Conservation (phyloP, 2,888 invertebrate genomes). For the Sphecodes monilicornis region DNA sequence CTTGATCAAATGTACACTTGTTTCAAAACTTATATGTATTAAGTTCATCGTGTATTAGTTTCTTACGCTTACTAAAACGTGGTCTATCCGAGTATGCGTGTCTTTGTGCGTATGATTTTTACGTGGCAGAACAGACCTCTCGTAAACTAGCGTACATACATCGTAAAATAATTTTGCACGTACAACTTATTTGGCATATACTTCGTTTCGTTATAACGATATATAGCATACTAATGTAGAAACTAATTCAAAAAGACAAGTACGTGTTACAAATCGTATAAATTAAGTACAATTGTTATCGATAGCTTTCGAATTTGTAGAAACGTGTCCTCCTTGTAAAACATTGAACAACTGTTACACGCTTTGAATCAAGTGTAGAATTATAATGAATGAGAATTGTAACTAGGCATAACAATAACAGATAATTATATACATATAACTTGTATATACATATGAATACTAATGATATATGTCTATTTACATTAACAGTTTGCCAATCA, state of each 20-base stretch:
- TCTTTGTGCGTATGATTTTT: neutral
- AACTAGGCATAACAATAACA: slow-evolving; percentile 66
- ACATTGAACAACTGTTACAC: slow-evolving; percentile 19
- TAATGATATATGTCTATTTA: slow-evolving; percentile 49
- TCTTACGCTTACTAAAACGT: slow-evolving; percentile 22
- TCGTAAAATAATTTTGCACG: neutral
- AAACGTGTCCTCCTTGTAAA: neutral
- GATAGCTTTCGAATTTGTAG: neutral
- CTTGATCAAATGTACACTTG: slow-evolving; percentile 74
- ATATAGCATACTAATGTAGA: neutral
- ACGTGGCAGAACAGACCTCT: neutral
- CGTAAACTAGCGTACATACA: neutral
- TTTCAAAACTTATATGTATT: slow-evolving; percentile 68
- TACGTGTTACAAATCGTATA: neutral
- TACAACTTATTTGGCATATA: neutral
- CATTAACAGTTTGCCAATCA: slow-evolving; percentile 28
- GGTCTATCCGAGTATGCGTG: neutral
- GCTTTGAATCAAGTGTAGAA: slow-evolving; percentile 76
- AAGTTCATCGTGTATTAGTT: slow-evolving; percentile 30
- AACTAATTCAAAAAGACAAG: neutral
- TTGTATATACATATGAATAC: slow-evolving; percentile 50
- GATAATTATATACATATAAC: slow-evolving; percentile 56
- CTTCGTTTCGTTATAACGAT: neutral
- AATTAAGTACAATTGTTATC: neutral
- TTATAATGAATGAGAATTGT: slow-evolving; percentile 54